Evolutionary conservation across 2,888 invertebrate species (phyloP), one percentile per base, ranked within the genome.

Genomic region (Linnaemya vulpina): DNA sequence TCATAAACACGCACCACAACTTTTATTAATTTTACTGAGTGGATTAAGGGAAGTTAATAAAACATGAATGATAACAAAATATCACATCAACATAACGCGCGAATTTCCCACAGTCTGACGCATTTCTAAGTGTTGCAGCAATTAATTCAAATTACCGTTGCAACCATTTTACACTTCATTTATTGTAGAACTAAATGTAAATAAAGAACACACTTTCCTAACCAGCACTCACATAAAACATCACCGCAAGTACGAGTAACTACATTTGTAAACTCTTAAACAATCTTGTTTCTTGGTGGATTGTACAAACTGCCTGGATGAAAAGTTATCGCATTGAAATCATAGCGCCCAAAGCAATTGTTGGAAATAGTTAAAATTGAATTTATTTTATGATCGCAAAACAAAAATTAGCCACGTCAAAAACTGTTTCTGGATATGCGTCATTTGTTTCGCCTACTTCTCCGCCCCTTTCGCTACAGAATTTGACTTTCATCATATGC

Each of bases 381-480:
- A 91, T 91, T 91, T 91, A 91, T 91, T 91, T 89, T 89, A 90
- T 90, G 89, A 90, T 89, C 82, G 81, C 85, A 88, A 89, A 88
- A 88, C 87, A 83, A 80, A 92, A 92, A 92, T 92, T 92, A 92
- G 92, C 92, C 87, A 90, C 89, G 91, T 91, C 91, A 90, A 89
- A 88, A 85, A 82, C 85, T 83, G 83, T 70, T 70, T 62, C 78
- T 67, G 63, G 73, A 83, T 79, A 82, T 85, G 60, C 79, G 80
- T 51, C 86, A 70, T 25, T 65, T 63, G 87, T 84, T 68, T 83
- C 79, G 79, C 83, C 83, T 15, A 79, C 62, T 71, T 30, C 38
- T 22, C 60, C 83, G 55, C 71, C 84, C 60, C 38, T 20, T 67
- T 68, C 63, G 40, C 63, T 49, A 1, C 10, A 65, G 3, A 49